Evolutionary conservation across 2,113 vertebrate species (phyloP).

Genomic region (Lepidothrix coronata): DNA sequence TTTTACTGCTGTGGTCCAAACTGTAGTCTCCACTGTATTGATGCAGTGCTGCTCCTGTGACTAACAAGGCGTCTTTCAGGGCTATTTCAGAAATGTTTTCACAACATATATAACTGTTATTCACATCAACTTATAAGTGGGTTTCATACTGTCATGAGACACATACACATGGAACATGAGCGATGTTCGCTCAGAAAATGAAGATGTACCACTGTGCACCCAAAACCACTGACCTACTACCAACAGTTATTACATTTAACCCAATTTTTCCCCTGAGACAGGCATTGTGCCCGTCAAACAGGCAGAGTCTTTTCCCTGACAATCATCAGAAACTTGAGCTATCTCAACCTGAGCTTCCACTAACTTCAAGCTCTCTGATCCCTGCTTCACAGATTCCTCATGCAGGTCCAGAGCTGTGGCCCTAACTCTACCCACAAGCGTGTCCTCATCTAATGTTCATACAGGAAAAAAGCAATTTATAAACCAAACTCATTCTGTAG

Average conservation of each 20-base stretch:
- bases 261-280: background rate
- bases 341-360: background rate
- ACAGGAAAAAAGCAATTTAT: background rate
- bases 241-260: background rate
- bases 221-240: background rate
- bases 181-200: background rate
- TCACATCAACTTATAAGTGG: background rate
- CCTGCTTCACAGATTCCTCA: background rate
- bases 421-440: background rate
- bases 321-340: background rate
- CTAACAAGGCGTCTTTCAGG: background rate
- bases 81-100: background rate
- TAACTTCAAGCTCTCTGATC: background rate
- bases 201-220: background rate
- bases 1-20: background rate
- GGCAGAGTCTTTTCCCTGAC: background rate
- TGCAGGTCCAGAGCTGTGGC: background rate
- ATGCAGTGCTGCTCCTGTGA: background rate
- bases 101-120: background rate
- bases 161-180: background rate
- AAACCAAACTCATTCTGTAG: background rate
- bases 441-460: background rate
- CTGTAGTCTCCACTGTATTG: background rate
- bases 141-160: background rate
- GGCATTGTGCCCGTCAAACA: background rate